These are phyloP conservation scores for Takifugu bimaculatus DNA, from an alignment of 2,113 vertebrate genomes.

Conservation along the genomic window DNA sequence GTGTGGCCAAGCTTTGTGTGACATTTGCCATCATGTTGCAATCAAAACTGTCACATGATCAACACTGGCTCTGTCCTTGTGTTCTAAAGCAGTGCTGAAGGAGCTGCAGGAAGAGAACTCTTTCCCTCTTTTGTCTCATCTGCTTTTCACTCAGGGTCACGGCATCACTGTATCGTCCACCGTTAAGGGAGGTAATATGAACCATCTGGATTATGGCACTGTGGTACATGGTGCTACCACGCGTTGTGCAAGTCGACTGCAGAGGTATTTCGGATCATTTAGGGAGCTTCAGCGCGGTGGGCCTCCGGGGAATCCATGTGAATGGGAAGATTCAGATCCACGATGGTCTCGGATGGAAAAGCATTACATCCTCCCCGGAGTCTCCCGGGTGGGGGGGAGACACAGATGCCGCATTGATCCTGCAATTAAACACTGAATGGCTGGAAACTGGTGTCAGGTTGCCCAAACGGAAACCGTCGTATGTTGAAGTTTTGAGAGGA, in stretches of 20 bases:
- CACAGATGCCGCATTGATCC: conserved; percentile 72
- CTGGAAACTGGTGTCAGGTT: conserved; percentile 61
- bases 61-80: no score
- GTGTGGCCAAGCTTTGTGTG: neutral
- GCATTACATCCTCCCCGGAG: conserved; percentile 56
- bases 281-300: conserved; percentile 41
- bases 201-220: conserved; percentile 8
- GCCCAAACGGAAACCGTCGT: conserved; percentile 49
- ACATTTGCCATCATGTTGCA: conserved; percentile 3
- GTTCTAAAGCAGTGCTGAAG: no score
- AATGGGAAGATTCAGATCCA: conserved; percentile 65
- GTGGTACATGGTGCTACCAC: conserved; percentile 5
- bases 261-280: conserved; percentile 48
- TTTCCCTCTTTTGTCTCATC: neutral
- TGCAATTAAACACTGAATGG: conserved; percentile 61
- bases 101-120: no score
- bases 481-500: neutral
- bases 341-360: conserved; percentile 45
- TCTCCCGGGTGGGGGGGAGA: conserved; percentile 42
- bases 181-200: conserved; percentile 16
- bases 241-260: conserved; percentile 24
- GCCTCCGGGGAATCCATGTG: conserved; percentile 49
- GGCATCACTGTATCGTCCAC: neutral
- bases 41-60: neutral
- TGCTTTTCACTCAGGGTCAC: neutral